Percentiles rank a stretch among this genome's conserved stretches.
These are phyloP conservation scores for Macrotrachela quadricornifera DNA, from an alignment of 1,140 invertebrate species.

Conservation along the genomic window DNA sequence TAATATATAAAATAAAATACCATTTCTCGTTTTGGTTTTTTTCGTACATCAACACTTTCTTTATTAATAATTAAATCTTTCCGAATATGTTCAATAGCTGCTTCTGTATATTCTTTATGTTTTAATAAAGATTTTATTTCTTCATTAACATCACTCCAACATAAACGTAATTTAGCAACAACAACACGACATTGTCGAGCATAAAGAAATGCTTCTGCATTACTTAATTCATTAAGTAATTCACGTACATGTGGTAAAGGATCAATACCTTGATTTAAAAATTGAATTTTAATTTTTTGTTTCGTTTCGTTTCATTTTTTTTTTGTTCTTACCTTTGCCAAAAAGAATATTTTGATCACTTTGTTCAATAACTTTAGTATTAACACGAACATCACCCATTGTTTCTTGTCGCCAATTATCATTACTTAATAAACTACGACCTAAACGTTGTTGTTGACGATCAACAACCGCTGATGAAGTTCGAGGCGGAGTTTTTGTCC, in stretches of 20 bases:
- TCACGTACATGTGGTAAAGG: slow-evolving; percentile 25
- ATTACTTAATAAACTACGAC: too few species aligned
- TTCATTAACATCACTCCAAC: slow-evolving; percentile 27
- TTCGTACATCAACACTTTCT: slow-evolving; percentile 12
- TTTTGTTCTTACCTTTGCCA: too few species aligned
- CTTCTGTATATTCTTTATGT: slow-evolving; percentile 23
- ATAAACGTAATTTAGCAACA: slow-evolving; percentile 24
- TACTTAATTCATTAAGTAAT: slow-evolving; percentile 23
- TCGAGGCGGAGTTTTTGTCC: too few species aligned
- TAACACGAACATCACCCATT: too few species aligned
- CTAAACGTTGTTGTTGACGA: too few species aligned
- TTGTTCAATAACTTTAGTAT: too few species aligned
- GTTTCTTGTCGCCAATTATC: too few species aligned
- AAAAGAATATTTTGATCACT: too few species aligned
- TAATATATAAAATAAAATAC: not conserved
- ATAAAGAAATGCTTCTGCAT: slow-evolving; percentile 26
- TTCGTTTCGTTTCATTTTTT: too few species aligned
- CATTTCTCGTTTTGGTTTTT: slow-evolving; percentile 20
- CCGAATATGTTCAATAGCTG: slow-evolving; percentile 22
- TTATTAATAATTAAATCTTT: slow-evolving; percentile 28
- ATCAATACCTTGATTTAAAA: slow-evolving; percentile 9
- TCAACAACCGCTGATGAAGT: too few species aligned
- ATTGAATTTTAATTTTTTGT: too few species aligned
- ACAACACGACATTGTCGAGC: slow-evolving; percentile 22
- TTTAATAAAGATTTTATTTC: slow-evolving; percentile 26